Evolutionary conservation across 2,113 vertebrate species (phyloP).

Genomic region (Phasianus colchicus): DNA sequence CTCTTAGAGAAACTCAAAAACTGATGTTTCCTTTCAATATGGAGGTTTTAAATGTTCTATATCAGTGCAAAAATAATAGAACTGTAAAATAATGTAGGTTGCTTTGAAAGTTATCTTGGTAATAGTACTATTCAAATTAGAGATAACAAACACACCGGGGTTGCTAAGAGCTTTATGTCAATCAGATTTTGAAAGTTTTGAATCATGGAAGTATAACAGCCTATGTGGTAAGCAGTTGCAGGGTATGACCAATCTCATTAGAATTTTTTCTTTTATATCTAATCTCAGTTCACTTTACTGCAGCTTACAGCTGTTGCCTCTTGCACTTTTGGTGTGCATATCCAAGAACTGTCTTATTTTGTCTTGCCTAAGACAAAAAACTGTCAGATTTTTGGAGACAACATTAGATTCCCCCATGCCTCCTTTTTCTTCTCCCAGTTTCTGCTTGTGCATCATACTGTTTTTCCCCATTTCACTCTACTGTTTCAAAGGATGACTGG

Average conservation of each 20-base stretch:
- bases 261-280: not conserved
- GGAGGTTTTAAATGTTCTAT: not conserved
- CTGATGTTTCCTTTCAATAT: not conserved
- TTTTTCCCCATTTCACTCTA: not conserved
- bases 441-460: not conserved
- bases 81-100: not conserved
- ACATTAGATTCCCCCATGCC: accelerated
- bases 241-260: not conserved
- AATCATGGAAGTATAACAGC: not conserved
- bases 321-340: not conserved
- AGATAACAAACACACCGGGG: not conserved
- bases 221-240: not conserved
- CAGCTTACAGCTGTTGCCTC: not conserved
- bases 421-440: not conserved
- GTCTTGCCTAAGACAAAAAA: not conserved
- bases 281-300: not conserved
- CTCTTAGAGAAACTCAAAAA: not conserved
- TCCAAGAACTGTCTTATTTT: not conserved
- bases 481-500: not conserved
- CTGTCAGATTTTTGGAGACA: not conserved
- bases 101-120: not conserved
- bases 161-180: not conserved
- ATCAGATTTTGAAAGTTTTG: not conserved
- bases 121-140: not conserved
- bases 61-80: not conserved